Conservation (phyloP, 2,888 invertebrate genomes). For the Eugnorisma glareosa region DNA sequence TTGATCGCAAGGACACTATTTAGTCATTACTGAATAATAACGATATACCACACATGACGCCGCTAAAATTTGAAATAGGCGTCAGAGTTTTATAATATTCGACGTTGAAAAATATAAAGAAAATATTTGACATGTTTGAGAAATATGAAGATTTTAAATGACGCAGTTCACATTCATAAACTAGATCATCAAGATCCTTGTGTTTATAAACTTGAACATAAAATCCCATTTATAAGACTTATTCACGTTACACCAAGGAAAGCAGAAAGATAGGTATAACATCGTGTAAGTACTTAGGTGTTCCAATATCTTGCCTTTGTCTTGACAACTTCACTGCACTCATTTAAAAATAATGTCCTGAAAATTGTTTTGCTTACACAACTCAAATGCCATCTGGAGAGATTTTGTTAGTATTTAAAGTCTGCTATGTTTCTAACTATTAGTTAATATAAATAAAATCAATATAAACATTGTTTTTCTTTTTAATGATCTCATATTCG, state of each 20-base stretch:
- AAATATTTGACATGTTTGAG: not conserved
- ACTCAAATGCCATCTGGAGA: not conserved
- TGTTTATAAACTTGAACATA: not conserved
- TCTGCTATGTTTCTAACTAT: not conserved
- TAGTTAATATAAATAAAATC: not conserved
- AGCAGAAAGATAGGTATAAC: slow-evolving; percentile 7
- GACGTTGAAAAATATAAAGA: not conserved
- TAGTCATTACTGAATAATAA: slow-evolving; percentile 71
- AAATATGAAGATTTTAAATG: not conserved
- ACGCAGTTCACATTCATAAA: not conserved
- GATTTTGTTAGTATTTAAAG: not conserved
- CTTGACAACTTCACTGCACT: not conserved
- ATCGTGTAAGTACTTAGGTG: not conserved
- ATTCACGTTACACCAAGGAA: not conserved
- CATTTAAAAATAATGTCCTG: not conserved
- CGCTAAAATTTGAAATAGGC: slow-evolving; percentile 29
- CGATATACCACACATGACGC: slow-evolving; percentile 56
- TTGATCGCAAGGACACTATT: slow-evolving; percentile 75
- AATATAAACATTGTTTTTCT: slow-evolving; percentile 4
- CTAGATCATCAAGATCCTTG: not conserved
- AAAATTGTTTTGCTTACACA: not conserved
- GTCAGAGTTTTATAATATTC: slow-evolving; percentile 6
- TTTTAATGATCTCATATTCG: not conserved
- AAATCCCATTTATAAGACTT: not conserved
- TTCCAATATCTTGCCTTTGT: not conserved